These are phyloP conservation scores for Aegithalos caudatus DNA, from an alignment of 2,113 vertebrate species.

Conservation along the genomic window DNA sequence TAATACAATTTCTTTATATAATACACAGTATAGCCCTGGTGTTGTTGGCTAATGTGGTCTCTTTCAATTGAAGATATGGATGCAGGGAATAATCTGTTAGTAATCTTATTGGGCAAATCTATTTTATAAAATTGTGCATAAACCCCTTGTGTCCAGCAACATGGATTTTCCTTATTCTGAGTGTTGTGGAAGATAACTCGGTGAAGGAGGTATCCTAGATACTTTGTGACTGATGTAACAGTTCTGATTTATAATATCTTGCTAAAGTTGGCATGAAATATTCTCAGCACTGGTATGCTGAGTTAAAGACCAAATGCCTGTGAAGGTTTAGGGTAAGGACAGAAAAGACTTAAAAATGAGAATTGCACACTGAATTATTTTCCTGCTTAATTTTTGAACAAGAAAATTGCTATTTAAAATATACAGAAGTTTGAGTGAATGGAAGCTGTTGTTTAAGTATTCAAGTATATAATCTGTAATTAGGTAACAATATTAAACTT, in stretches of 20 bases:
- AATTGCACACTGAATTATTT: background rate
- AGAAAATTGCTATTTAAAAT: background rate
- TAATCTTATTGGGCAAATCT: background rate
- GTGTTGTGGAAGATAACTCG: background rate
- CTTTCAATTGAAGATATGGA: background rate
- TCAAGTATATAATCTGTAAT: background rate
- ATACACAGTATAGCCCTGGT: background rate
- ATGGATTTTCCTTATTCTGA: background rate
- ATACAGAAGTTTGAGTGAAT: background rate
- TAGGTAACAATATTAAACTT: background rate
- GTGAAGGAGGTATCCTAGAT: slow-evolving; percentile 14
- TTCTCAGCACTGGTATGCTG: background rate
- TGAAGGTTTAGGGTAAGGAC: background rate
- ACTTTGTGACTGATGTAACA: background rate
- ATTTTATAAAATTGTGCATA: background rate
- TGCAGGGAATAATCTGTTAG: background rate
- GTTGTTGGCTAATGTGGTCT: background rate
- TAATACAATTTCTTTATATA: background rate
- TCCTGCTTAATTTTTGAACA: background rate
- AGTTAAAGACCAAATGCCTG: background rate
- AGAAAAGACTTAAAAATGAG: background rate
- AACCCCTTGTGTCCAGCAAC: background rate
- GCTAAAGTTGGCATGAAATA: slow-evolving; percentile 31
- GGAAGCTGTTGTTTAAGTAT: background rate
- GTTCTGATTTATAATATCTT: slow-evolving; percentile 43